These are phyloP conservation scores for Zele albiditarsus DNA, from an alignment of 2,888 invertebrate genomes.

Conservation along the genomic window DNA sequence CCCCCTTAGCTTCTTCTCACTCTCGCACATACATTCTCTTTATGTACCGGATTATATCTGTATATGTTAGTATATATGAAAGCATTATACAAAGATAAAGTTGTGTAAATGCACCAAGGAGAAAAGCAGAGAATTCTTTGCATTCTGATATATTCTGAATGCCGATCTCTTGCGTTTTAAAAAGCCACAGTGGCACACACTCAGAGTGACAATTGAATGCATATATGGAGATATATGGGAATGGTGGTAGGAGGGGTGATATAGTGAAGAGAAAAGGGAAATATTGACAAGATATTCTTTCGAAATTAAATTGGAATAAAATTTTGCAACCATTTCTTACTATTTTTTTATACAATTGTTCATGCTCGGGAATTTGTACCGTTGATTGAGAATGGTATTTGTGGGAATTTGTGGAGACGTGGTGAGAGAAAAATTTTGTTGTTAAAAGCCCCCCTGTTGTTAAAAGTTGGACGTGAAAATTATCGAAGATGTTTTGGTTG, in stretches of 20 bases:
- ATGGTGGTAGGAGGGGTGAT: not conserved
- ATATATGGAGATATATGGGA: not conserved
- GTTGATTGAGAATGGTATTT: too few relatives aligned
- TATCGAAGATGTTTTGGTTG: too few relatives aligned
- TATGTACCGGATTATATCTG: not conserved
- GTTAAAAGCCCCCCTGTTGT: too few relatives aligned
- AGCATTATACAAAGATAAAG: constrained; percentile 37
- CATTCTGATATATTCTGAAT: constrained; percentile 47
- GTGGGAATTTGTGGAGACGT: too few relatives aligned
- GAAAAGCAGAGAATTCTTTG: constrained; percentile 58
- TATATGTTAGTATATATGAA: constrained; percentile 4
- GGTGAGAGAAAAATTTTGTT: too few relatives aligned
- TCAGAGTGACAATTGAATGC: constrained; percentile 7
- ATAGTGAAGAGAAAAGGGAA: not conserved
- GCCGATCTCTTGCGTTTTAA: constrained; percentile 22
- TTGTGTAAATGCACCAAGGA: constrained; percentile 42
- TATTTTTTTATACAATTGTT: too few relatives aligned
- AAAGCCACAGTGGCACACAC: not conserved
- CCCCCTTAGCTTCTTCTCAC: constrained; percentile 10
- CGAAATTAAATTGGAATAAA: too few relatives aligned
- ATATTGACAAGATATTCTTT: too few relatives aligned
- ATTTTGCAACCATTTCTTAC: too few relatives aligned
- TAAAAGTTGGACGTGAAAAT: too few relatives aligned
- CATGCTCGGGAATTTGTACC: too few relatives aligned
- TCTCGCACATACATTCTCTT: not conserved